These are phyloP conservation scores for Xestobium rufovillosum DNA, from an alignment of 2,888 invertebrate species.

Conservation along the genomic window DNA sequence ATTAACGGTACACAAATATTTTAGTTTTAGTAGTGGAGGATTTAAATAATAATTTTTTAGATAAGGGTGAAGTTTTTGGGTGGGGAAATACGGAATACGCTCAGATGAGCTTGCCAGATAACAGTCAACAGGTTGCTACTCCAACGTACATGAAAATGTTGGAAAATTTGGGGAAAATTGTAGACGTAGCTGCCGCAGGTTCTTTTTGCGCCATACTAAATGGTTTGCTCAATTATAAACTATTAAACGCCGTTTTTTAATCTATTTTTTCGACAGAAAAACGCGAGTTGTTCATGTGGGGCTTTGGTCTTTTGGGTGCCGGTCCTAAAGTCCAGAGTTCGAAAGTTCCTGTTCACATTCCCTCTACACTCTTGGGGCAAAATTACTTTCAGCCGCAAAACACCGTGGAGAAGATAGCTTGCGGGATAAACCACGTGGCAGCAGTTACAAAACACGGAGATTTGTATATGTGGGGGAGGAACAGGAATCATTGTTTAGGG, in stretches of 20 bases:
- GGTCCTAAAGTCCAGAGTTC: slow-evolving; percentile 71
- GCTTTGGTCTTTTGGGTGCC: slow-evolving; percentile 83
- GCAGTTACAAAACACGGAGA: slow-evolving; percentile 79
- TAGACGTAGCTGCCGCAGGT: slow-evolving; percentile 77
- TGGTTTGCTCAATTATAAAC: slow-evolving; percentile 55
- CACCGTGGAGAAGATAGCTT: slow-evolving; percentile 56
- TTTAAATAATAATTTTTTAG: slow-evolving; percentile 49
- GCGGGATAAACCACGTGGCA: slow-evolving; percentile 70
- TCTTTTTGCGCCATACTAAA: slow-evolving; percentile 79
- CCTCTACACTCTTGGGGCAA: slow-evolving; percentile 74
- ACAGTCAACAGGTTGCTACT: slow-evolving; percentile 63
- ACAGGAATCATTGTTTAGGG: slow-evolving; percentile 77
- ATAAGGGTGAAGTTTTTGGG: slow-evolving; percentile 86
- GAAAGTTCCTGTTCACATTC: slow-evolving; percentile 62
- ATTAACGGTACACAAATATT: slow-evolving; percentile 57
- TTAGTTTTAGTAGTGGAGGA: background rate
- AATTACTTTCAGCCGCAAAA: slow-evolving; percentile 73
- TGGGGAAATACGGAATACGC: slow-evolving; percentile 97
- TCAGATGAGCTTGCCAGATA: slow-evolving; percentile 57
- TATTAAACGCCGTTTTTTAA: too few relatives aligned
- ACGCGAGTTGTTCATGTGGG: slow-evolving; percentile 88
- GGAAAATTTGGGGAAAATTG: slow-evolving; percentile 63
- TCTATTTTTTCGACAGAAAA: slow-evolving; percentile 48
- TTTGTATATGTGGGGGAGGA: slow-evolving; percentile 88
- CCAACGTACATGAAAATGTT: slow-evolving; percentile 60